phyloP scores from a whole-genome alignment of 2,888 invertebrate species.

The Drosophila heteroneura region DNA sequence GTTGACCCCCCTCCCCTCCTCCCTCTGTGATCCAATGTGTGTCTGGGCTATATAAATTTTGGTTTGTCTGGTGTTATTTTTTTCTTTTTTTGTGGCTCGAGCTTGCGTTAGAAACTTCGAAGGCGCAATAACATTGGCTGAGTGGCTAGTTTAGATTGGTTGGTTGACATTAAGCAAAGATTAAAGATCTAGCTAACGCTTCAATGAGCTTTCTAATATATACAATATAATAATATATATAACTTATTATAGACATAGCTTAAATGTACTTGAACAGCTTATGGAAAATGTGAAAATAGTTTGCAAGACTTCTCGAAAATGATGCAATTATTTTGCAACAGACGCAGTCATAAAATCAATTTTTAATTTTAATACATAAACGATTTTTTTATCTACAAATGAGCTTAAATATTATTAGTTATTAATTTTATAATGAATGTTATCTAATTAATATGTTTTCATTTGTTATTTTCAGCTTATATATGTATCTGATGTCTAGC shows the following conservation, averaged over 20 bases:
- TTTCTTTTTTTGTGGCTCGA: conserved; percentile 11
- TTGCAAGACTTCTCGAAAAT: not conserved
- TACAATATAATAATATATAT: too few species aligned
- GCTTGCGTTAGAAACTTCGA: conserved; percentile 1
- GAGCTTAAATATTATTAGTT: not conserved
- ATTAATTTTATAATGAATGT: not conserved
- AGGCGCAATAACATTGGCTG: conserved; percentile 1
- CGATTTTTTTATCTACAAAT: not conserved
- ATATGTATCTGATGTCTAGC: not conserved
- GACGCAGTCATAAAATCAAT: not conserved
- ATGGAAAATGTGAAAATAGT: not conserved
- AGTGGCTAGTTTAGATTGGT: not conserved
- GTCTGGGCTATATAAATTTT: conserved; percentile 2
- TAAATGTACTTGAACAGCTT: not conserved
- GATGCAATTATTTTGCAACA: not conserved
- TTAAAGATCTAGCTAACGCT: not conserved
- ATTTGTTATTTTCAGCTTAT: not conserved
- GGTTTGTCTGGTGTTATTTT: not conserved
- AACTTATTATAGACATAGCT: not conserved
- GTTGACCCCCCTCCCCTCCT: conserved; percentile 27
- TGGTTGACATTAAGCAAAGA: not conserved
- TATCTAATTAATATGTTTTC: not conserved
- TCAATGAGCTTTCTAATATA: not conserved
- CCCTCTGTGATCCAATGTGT: not conserved
- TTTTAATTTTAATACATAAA: not conserved